Base-by-base conservation (phyloP, 2,888 invertebrate genomes). In the Lasioglossum villosulum region DNA sequence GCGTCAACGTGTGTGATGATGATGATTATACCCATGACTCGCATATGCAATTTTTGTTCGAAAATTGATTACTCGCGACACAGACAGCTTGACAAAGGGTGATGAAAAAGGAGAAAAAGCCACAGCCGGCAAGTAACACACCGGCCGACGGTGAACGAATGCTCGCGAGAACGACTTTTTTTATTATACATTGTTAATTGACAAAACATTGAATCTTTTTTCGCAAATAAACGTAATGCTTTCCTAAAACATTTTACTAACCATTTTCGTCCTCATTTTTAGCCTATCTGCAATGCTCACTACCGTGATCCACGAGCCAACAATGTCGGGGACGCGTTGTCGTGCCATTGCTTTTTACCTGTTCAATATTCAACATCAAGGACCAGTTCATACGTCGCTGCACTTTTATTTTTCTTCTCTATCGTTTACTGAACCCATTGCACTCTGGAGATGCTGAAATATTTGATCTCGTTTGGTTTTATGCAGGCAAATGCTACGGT, bases 191-290 rank as follows among this genome's bases (percentile, higher is more conserved):
- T 91, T 93, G 93, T 93, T 92, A 92, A 93, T 93, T 90, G 89
- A 70, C 37, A 90, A 88, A 56, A 56, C 81, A 89, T 89, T 89
- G 56, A 86, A 90, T 66, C 78, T 90, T 92, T 91, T 91, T 92
- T 92, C 84, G 92, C 93, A 93, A 94, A 94, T 94, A 94, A 94
- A 94, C 91, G 91, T 93, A 93, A 93, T 93, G 95, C 94, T 95
- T 94, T 94, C 86, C 92, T 92, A 93, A 89, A 89, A 92, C 89
- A 89, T 90, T 63, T 91, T 93, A 94, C 95, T 95, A 95, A 95
- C 94, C 88, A 92, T 91, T 91, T 90, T 92, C 89, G 87, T 91
- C 84, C 82, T 91, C 68, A 84, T 86, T 83, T 80, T 77, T 81
- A 81, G 84, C 82, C 83, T 86, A 37, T 82, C 42, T 87, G 70